phyloP scores from a whole-genome alignment of 1,140 invertebrate species.

The Aporrectodea caliginosa region DNA sequence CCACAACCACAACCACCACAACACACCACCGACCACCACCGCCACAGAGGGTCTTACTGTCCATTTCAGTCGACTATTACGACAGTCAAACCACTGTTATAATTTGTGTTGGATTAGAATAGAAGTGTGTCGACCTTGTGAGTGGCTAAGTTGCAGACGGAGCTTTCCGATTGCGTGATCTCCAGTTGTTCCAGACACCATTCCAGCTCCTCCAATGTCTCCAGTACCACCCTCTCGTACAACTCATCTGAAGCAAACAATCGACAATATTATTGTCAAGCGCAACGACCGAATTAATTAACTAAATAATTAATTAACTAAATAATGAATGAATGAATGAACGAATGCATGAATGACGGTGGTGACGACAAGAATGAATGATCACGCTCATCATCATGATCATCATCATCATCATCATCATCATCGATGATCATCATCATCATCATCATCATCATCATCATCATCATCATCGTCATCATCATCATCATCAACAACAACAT shows the following conservation, averaged over 20 bases:
- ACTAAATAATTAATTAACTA: not conserved
- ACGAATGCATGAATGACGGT: too few species aligned
- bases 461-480: not conserved
- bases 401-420: slow-evolving; percentile 1
- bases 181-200: not conserved
- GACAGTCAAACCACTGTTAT: too few species aligned
- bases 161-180: not conserved
- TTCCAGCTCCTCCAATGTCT: not conserved
- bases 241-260: slow-evolving; percentile 71
- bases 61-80: too few species aligned
- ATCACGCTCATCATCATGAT: too few species aligned
- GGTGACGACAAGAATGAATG: too few species aligned
- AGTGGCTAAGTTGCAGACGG: not conserved
- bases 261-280: too few species aligned
- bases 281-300: not conserved
- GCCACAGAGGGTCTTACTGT: too few species aligned
- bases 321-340: too few species aligned
- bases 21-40: too few species aligned
- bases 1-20: too few species aligned
- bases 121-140: too few species aligned
- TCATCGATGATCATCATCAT: slow-evolving; percentile 1
- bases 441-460: slow-evolving; percentile 7
- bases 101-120: too few species aligned
- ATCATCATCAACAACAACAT: not conserved
- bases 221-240: slow-evolving; percentile 64